Conservation (phyloP, 2,113 vertebrate genomes). For the Mormoops blainvillei region DNA sequence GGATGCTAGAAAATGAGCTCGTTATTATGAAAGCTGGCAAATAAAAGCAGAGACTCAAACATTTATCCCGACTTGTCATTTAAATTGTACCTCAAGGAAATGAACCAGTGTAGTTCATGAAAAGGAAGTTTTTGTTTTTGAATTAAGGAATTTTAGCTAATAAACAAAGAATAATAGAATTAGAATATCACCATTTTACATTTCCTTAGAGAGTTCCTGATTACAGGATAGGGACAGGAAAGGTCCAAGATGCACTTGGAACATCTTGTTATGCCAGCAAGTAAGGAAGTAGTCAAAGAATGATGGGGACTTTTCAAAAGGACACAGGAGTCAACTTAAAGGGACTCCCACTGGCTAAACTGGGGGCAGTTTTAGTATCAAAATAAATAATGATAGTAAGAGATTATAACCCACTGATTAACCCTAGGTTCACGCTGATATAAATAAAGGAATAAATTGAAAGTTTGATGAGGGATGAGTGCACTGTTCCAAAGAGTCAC, state of each 20-base stretch:
- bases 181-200: slow-evolving; percentile 17
- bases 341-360: background rate
- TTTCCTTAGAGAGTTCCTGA: slow-evolving; percentile 35
- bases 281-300: background rate
- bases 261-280: background rate
- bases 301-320: background rate
- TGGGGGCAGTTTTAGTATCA: background rate
- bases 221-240: slow-evolving; percentile 9
- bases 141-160: slow-evolving; percentile 16
- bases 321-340: background rate
- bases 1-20: background rate
- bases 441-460: background rate
- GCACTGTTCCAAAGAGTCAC: background rate
- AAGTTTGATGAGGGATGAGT: background rate
- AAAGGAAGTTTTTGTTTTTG: slow-evolving; percentile 35
- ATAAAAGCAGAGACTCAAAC: background rate
- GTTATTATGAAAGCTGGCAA: background rate
- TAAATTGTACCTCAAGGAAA: slow-evolving; percentile 34
- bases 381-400: background rate
- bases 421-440: background rate
- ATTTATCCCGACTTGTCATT: background rate
- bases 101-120: background rate
- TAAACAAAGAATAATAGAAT: slow-evolving; percentile 38
- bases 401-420: background rate
- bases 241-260: background rate